Base-by-base conservation (phyloP, 2,888 invertebrate species). In the Toxonevra muliebris region DNA sequence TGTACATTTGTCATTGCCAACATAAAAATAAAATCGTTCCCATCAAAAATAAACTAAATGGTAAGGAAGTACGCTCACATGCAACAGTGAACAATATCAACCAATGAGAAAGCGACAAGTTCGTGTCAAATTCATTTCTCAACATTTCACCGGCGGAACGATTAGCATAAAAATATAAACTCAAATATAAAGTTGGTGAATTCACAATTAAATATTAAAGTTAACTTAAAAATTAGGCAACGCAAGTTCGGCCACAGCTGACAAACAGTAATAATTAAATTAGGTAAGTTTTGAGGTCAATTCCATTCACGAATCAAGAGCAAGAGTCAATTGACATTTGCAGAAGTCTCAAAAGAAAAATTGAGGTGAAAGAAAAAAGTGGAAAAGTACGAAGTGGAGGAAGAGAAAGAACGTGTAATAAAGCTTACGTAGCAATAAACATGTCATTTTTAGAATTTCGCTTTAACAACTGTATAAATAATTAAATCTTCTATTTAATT, bases 21-120 rank as follows among this genome's bases (percentile, higher is more conserved):
- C 30, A 30, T 30, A 30, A 30, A 30, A 30, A 30, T 30, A 30
- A 30, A 30, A 30, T 30, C 7, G 7, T 30, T 30, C 2, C 7
- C 30, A 30, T 30, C 2, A 30, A 30, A 30, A 30, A 30, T 30
- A 4, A 4, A 2, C 7, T 2, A 30, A 30, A 30, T 30, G 7
- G 30, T 30, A 30, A 4, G 30, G 30, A 30, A 30, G 30, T 4
- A 30, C 30, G 30, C 30, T 4, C 7, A 30, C 30, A 30, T 30
- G 30, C 30, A 30, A 30, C 30, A 30, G 7, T 30, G 30, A 4
- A 7, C 30, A 30, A 30, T 30, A 70, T 52, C 54, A 66, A 66
- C 75, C 75, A 75, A 75, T 75, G 58, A 69, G 57, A 74, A 74
- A 68, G 19, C 73, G 75, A 71, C 75, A 75, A 73, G 74, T 75